phyloP scores from a whole-genome alignment of 2,888 invertebrate species.

The Perithous albicinctus region DNA sequence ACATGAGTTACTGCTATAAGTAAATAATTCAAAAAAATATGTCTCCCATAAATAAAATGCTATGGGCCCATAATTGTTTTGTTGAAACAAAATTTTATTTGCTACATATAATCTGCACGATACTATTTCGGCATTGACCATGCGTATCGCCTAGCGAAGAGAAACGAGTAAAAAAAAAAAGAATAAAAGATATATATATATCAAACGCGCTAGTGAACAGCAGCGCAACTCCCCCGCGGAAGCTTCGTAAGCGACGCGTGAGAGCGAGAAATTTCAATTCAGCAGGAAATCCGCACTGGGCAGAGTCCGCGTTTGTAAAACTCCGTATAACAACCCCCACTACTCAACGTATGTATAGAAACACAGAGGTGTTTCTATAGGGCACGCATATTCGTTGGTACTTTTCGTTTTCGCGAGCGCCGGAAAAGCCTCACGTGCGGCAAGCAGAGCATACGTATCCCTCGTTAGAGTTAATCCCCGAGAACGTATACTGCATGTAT shows the following conservation, averaged over 20 bases:
- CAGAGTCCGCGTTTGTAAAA: conserved; percentile 46
- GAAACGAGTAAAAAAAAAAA: neutral
- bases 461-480: conserved; percentile 64
- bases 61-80: too few species aligned
- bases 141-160: neutral
- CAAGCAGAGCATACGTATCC: conserved; percentile 24
- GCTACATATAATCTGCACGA: too few species aligned
- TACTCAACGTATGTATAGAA: neutral
- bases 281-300: conserved; percentile 46
- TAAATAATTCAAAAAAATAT: too few species aligned
- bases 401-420: conserved; percentile 3
- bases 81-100: too few species aligned
- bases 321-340: conserved; percentile 14
- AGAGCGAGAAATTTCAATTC: conserved; percentile 55
- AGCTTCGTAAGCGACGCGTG: conserved; percentile 22
- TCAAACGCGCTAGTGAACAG: neutral
- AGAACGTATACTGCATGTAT: neutral
- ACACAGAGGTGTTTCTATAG: neutral
- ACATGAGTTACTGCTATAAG: too few species aligned
- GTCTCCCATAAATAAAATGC: too few species aligned
- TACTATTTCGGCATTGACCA: conserved; percentile 9
- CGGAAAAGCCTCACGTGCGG: conserved; percentile 43
- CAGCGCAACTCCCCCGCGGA: neutral
- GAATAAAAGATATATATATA: too few species aligned
- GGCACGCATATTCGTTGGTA: neutral